Base-by-base conservation (phyloP, 2,113 vertebrate genomes). In the Sturnira hondurensis region DNA sequence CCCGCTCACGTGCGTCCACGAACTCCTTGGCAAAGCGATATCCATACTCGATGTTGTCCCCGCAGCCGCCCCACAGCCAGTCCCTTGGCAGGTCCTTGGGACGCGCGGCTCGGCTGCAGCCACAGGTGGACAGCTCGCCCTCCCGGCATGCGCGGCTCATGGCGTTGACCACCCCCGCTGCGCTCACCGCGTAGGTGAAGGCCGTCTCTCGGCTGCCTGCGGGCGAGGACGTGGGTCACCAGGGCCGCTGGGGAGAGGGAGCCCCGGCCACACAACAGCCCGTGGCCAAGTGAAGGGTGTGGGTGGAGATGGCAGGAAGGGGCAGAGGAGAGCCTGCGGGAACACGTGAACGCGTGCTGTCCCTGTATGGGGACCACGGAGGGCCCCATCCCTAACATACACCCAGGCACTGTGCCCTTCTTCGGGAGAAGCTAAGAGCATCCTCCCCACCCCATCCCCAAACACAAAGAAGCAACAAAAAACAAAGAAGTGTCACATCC, bases 31-130 rank as follows among this genome's bases (percentile, higher is more conserved):
- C 99, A 65, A 99, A 99, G 97, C 99, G 99, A 89, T 99, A 99
- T 41, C 99, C 99, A 0, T 99, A 99, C 93, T 99, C 99, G 33
- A 99, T 98, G 98, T 99, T 99, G 97, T 99, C 99, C 3, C 99
- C 99, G 8, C 99, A 99, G 98, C 99, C 99, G 5, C 99, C 99
- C 99, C 99, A 99, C 92, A 99, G 99, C 99, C 99, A 99, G 98
- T 99, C 99, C 94, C 99, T 98, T 15, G 99, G 99, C 93, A 99
- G 98, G 93, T 99, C 99, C 98, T 99, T 99, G 93, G 99, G 99
- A 13, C 99, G 98, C 0, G 99, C 99, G 0, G 99, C 99, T 0
- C 99, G 98, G 97, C 99, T 99, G 98, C 99, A 99, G 97, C 99
- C 99, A 0, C 99, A 99, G 84, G 99, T 99, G 83, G 99, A 99